Evolutionary conservation across 2,797 vertebrate genomes (phyloP).

Genomic region (Odontamblyopus rebecca): DNA sequence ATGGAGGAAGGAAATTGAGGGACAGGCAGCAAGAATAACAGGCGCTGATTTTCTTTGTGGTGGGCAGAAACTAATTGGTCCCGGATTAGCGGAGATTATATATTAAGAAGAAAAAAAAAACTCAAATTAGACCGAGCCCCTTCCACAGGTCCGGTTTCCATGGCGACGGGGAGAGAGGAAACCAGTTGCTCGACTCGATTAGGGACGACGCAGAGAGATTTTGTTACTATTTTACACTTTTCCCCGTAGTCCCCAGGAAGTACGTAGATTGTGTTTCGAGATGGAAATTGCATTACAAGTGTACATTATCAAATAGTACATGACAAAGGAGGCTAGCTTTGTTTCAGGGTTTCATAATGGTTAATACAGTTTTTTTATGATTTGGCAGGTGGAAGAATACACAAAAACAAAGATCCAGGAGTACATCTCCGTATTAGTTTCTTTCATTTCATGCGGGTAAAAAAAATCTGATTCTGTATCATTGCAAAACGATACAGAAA

Average conservation of each 20-base stretch:
- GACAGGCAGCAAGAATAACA: conserved; percentile 20
- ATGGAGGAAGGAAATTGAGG: conserved; percentile 41
- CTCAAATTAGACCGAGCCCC: conserved; percentile 54
- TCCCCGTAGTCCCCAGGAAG: conserved; percentile 1
- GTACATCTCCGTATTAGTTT: too few relatives aligned
- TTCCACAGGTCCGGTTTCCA: conserved; percentile 64
- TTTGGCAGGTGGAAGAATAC: too few relatives aligned
- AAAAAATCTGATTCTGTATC: too few relatives aligned
- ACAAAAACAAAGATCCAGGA: too few relatives aligned
- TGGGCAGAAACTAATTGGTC: conserved; percentile 80
- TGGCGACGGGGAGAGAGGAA: conserved; percentile 59
- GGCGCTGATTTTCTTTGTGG: conserved; percentile 60
- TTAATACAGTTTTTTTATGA: background rate
- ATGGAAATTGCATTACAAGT: conserved; percentile 5
- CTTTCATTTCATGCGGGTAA: too few relatives aligned
- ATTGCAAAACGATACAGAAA: too few relatives aligned
- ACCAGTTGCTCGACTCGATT: conserved; percentile 45
- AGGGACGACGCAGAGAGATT: conserved; percentile 13
- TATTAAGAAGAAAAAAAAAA: conserved; percentile 26
- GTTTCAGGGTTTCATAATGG: background rate
- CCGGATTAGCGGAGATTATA: conserved; percentile 79
- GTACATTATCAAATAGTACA: conserved; percentile 8
- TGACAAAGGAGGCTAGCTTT: background rate
- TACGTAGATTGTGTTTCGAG: conserved; percentile 4
- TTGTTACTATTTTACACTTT: conserved; percentile 15